These are phyloP conservation scores for Scartelaos histophorus DNA, from an alignment of 2,113 vertebrate species.

Conservation along the genomic window DNA sequence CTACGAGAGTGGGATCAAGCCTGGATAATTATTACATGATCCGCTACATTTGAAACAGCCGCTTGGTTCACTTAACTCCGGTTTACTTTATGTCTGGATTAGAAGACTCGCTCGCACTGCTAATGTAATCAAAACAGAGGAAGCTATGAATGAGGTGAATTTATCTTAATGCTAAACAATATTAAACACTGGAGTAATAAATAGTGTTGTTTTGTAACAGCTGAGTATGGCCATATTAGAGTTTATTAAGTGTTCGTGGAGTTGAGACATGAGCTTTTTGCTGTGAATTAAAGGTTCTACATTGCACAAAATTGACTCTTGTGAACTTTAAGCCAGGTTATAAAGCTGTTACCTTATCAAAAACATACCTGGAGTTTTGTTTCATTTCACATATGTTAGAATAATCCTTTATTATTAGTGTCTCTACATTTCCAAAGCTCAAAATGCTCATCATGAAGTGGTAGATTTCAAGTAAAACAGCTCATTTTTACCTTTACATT, in stretches of 20 bases:
- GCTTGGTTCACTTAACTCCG: constrained; percentile 10
- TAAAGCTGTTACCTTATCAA: no score
- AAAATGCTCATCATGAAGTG: no score
- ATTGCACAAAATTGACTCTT: no score
- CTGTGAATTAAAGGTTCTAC: no score
- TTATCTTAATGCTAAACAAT: not conserved
- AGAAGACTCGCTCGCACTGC: constrained; percentile 32
- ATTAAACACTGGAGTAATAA: not conserved
- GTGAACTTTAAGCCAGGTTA: no score
- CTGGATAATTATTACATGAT: constrained; percentile 19
- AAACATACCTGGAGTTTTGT: no score
- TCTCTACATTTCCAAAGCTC: no score
- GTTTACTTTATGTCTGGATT: constrained; percentile 6
- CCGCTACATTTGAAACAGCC: constrained; percentile 27
- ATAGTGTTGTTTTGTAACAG: not conserved
- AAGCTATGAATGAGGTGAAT: constrained; percentile 7
- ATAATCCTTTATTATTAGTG: no score
- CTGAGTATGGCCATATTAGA: not conserved
- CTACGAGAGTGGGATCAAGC: constrained; percentile 12
- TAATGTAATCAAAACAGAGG: not conserved
- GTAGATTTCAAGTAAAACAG: no score
- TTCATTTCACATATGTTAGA: no score
- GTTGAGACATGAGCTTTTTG: not conserved
- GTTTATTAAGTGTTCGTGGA: not conserved
- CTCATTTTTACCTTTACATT: no score